These are phyloP conservation scores for Choristoneura fumiferana DNA, from an alignment of 1,140 invertebrate species.

Conservation along the genomic window DNA sequence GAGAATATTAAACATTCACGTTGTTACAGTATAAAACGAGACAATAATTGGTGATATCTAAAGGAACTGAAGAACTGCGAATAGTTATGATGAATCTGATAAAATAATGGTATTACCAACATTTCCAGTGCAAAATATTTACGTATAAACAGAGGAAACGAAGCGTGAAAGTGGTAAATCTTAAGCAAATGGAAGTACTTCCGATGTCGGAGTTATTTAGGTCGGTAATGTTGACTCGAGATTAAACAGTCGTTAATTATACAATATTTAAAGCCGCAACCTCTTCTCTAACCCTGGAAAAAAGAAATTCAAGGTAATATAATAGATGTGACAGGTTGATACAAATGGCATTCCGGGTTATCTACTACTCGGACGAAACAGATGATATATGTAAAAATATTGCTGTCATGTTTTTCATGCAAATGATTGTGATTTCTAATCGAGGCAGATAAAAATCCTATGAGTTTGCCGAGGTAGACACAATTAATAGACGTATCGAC, in stretches of 20 bases:
- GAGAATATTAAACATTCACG: too few species aligned
- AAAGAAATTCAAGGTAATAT: constrained; percentile 4
- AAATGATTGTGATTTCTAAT: not conserved
- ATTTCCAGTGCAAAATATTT: constrained; percentile 2
- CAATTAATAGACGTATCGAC: not conserved
- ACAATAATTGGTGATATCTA: too few species aligned
- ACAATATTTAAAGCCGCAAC: constrained; percentile 4
- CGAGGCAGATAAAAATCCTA: not conserved
- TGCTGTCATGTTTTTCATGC: not conserved
- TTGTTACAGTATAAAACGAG: too few species aligned
- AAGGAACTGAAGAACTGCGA: too few species aligned
- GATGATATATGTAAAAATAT: constrained; percentile 6
- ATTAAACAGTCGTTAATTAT: not conserved
- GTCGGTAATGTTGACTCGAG: not conserved
- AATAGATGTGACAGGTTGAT: not conserved
- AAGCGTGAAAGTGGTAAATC: constrained; percentile 13
- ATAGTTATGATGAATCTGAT: too few species aligned
- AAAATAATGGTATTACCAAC: not conserved
- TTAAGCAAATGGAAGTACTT: constrained; percentile 7
- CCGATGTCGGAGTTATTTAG: not conserved
- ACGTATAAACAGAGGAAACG: constrained; percentile 5
- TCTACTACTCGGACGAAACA: not conserved
- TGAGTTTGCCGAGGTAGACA: not conserved
- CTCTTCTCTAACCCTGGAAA: not conserved
- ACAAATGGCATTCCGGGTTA: constrained; percentile 2